A percentile compares a stretch with the other conserved stretches of the same genome.
Conservation (phyloP, 1,140 invertebrate genomes). For the Lasaia peninsularis region DNA sequence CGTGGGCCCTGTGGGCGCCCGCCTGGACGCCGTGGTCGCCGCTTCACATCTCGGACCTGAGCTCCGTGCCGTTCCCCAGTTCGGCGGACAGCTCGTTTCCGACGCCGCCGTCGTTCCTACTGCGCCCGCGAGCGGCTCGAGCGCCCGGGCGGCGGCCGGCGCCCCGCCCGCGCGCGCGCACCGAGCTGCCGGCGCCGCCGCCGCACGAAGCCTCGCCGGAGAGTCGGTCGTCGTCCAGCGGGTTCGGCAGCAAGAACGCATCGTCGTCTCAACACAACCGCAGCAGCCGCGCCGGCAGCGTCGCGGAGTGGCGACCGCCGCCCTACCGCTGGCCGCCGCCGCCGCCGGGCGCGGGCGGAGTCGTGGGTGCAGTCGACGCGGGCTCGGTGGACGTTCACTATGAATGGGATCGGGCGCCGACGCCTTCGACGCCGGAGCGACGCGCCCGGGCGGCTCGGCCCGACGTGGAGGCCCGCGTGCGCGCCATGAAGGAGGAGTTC, state of each 20-base stretch:
- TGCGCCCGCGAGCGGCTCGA: conserved; percentile 82
- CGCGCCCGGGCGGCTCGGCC: conserved; percentile 78
- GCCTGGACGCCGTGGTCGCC: conserved; percentile 81
- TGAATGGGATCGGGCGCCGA: conserved; percentile 92
- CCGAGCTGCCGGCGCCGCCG: conserved; percentile 81
- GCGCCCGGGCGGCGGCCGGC: conserved; percentile 76
- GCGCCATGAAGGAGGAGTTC: conserved; percentile 97
- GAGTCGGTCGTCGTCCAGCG: conserved; percentile 90
- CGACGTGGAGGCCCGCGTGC: conserved; percentile 93
- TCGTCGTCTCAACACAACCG: conserved; percentile 85
- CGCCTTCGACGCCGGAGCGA: conserved; percentile 81
- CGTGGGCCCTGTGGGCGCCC: conserved; percentile 80
- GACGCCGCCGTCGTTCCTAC: conserved; percentile 80
- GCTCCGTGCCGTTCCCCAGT: conserved; percentile 88
- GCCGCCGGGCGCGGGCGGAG: conserved; percentile 65
- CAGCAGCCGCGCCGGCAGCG: conserved; percentile 83
- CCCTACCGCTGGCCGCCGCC: conserved; percentile 85
- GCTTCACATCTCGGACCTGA: conserved; percentile 89
- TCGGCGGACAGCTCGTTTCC: conserved; percentile 88
- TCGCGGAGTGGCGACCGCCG: conserved; percentile 86
- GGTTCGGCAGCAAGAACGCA: conserved; percentile 95
- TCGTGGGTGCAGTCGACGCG: conserved; percentile 79
- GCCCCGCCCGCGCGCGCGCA: conserved; percentile 35
- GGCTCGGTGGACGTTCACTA: conserved; percentile 96
- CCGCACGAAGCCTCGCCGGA: conserved; percentile 89